Evolutionary conservation across 64 coral and sea anemone species (phyloP).

Genomic region (Pocillopora verrucosa): DNA sequence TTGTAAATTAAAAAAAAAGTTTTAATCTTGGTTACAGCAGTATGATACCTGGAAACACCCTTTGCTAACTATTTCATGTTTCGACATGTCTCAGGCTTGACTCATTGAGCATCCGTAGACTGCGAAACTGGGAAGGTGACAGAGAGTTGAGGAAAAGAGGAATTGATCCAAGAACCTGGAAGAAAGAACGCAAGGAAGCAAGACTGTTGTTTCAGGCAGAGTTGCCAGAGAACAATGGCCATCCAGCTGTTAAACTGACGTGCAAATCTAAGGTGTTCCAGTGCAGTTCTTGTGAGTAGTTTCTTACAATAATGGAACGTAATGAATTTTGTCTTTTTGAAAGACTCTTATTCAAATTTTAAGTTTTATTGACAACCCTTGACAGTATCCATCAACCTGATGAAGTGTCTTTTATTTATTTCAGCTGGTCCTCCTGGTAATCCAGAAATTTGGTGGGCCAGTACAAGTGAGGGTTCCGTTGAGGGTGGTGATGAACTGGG

Average conservation of each 20-base stretch:
- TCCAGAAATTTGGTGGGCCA: conserved; percentile 99
- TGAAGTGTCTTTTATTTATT: conserved; percentile 6
- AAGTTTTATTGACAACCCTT: too few species aligned
- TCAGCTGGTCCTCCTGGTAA: conserved; percentile 94
- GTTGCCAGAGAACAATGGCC: conserved; percentile 67
- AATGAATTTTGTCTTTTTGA: background rate
- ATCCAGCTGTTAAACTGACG: conserved; percentile 58
- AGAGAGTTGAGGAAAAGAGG: conserved; percentile 93
- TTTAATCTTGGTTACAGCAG: background rate
- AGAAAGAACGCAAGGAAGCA: conserved; percentile 95
- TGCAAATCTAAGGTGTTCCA: conserved; percentile 97
- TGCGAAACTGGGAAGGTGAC: conserved; percentile 97
- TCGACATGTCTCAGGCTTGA: conserved; percentile 61
- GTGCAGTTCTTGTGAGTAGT: conserved; percentile 93
- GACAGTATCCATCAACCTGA: background rate
- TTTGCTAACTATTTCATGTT: background rate
- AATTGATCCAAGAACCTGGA: conserved; percentile 94
- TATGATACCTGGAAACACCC: too few species aligned
- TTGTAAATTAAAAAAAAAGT: background rate
- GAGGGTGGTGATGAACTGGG: conserved; percentile 94
- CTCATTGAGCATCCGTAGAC: conserved; percentile 90
- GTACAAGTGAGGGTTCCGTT: conserved; percentile 88
- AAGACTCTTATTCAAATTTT: background rate
- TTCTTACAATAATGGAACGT: background rate
- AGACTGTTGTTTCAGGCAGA: conserved; percentile 93